Evolutionary conservation across 2,113 vertebrate genomes (phyloP).

Genomic region (Pseudopodoces humilis): DNA sequence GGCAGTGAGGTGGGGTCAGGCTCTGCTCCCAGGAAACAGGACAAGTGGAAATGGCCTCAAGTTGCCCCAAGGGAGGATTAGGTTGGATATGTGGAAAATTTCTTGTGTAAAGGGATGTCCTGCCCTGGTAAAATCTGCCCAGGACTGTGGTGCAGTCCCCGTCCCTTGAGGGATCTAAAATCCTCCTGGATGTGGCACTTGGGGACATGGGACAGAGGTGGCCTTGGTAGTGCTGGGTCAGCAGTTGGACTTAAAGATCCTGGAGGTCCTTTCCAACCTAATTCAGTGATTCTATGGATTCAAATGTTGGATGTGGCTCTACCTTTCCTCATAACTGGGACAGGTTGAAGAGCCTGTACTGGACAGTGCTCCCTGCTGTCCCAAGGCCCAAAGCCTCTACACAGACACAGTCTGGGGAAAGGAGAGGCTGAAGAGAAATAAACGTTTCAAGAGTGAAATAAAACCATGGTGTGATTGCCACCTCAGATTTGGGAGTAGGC

Average conservation of each 20-base stretch:
- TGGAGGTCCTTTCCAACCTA: background rate
- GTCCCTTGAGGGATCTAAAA: background rate
- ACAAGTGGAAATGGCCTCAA: background rate
- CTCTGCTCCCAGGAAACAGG: background rate
- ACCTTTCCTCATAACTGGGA: accelerated
- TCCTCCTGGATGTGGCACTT: accelerated
- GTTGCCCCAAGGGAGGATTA: background rate
- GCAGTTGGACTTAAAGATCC: background rate
- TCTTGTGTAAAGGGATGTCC: background rate
- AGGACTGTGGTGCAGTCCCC: background rate
- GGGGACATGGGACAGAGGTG: background rate
- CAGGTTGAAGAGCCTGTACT: accelerated
- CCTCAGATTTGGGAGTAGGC: background rate
- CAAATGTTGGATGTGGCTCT: background rate
- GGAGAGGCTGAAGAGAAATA: background rate
- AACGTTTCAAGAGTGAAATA: background rate
- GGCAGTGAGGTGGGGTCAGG: background rate
- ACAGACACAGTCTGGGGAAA: accelerated
- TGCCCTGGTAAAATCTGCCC: background rate
- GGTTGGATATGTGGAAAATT: background rate
- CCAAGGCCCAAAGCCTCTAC: background rate
- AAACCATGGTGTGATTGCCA: background rate
- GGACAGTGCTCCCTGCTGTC: background rate
- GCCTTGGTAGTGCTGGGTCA: background rate
- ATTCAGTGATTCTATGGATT: background rate